Conservation (phyloP, 1,140 invertebrate genomes). For the Lineus longissimus region DNA sequence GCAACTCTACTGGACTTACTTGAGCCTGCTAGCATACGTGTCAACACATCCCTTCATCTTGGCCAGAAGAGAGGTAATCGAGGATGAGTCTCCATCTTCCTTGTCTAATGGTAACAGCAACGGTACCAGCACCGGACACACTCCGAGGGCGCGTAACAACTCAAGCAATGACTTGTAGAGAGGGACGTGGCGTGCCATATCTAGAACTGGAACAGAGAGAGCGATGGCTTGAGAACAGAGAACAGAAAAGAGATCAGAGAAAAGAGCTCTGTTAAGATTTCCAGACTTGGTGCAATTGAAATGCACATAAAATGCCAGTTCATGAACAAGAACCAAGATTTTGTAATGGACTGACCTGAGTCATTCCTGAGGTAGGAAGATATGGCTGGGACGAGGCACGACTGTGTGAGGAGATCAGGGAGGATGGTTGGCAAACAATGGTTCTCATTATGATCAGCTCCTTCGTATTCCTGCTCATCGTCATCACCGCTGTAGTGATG, state of each 20-base stretch:
- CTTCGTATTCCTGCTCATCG: slow-evolving; percentile 16
- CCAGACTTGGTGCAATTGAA: neutral
- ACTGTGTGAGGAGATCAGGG: slow-evolving; percentile 71
- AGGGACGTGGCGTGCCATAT: slow-evolving; percentile 91
- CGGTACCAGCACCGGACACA: slow-evolving; percentile 64
- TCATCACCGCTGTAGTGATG: slow-evolving; percentile 23
- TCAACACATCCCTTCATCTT: slow-evolving; percentile 89
- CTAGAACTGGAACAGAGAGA: slow-evolving; percentile 63
- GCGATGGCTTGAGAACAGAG: neutral
- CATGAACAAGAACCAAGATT: too few species aligned
- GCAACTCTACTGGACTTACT: too few species aligned
- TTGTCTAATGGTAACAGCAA: slow-evolving; percentile 63
- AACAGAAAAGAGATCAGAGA: neutral
- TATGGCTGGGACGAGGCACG: slow-evolving; percentile 80
- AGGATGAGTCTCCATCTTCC: slow-evolving; percentile 30
- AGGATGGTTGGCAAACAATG: slow-evolving; percentile 59
- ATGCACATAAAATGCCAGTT: neutral
- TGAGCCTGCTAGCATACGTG: slow-evolving; percentile 78
- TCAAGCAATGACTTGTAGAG: slow-evolving; percentile 80
- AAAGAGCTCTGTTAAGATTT: neutral
- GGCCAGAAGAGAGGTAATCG: slow-evolving; percentile 60
- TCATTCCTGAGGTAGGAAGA: slow-evolving; percentile 91
- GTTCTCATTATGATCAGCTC: slow-evolving; percentile 22
- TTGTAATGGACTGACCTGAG: slow-evolving; percentile 71
- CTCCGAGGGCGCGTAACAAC: slow-evolving; percentile 73